Conservation (phyloP, 2,797 vertebrate genomes). For the Spinus pinus region DNA sequence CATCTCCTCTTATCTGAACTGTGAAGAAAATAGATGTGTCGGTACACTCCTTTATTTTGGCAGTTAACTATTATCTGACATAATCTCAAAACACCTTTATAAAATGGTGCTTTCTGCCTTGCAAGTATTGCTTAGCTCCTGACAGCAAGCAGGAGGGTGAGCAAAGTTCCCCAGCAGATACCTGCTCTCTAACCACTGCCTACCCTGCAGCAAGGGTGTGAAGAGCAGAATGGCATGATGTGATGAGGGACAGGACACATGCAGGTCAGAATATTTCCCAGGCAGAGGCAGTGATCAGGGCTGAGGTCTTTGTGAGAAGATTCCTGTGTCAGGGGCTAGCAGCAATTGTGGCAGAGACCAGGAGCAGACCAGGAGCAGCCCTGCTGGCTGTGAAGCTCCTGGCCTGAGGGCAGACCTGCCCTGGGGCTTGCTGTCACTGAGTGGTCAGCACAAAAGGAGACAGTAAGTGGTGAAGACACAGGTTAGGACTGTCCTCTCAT, state of each 20-base stretch:
- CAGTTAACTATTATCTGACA: background rate
- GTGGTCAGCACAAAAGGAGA: accelerated
- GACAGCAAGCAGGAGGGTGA: background rate
- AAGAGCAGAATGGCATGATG: background rate
- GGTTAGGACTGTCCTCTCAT: background rate
- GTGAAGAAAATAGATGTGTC: background rate
- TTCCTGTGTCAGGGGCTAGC: background rate
- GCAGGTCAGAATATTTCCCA: background rate
- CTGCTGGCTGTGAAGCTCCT: background rate
- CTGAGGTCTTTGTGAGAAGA: background rate
- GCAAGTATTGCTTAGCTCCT: background rate
- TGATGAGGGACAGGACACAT: background rate
- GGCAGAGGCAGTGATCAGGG: background rate
- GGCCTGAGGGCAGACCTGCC: background rate
- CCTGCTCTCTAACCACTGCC: background rate
- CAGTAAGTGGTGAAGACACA: background rate
- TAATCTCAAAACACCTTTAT: background rate
- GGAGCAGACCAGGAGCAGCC: background rate
- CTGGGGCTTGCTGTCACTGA: background rate
- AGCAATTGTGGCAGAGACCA: background rate
- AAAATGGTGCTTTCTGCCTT: background rate
- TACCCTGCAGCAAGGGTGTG: background rate
- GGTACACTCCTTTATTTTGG: background rate
- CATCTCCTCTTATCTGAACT: background rate
- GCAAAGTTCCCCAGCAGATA: background rate